phyloP scores from a whole-genome alignment of 1,140 invertebrate genomes.

The Helicoverpa armigera region DNA sequence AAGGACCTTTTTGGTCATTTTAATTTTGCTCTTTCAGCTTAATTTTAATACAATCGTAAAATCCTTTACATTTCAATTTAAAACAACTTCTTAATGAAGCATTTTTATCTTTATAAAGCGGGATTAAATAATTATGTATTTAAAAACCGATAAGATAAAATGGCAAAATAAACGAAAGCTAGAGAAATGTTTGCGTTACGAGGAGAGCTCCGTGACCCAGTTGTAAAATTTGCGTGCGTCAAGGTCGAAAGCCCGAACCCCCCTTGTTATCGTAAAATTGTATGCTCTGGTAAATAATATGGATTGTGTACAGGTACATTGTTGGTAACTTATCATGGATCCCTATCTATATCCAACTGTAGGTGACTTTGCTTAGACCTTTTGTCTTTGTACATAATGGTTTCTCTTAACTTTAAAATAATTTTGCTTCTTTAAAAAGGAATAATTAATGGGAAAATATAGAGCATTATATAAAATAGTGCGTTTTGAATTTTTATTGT shows the following conservation, averaged over 20 bases:
- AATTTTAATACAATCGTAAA: neutral
- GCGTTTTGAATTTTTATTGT: no score
- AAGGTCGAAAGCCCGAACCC: constrained; percentile 17
- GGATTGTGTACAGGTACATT: neutral
- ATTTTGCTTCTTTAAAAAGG: no score
- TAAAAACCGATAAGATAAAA: constrained; percentile 29
- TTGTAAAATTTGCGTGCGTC: constrained; percentile 31
- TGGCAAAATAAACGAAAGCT: constrained; percentile 11
- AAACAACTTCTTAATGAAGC: no score
- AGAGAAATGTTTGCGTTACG: constrained; percentile 4
- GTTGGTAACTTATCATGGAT: neutral
- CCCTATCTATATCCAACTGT: no score
- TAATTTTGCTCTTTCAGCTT: neutral
- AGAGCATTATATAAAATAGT: no score
- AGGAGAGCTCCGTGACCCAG: constrained; percentile 16
- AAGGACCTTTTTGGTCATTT: neutral
- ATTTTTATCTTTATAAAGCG: neutral
- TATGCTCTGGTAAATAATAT: neutral
- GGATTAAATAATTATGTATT: constrained; percentile 26
- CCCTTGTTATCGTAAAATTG: neutral
- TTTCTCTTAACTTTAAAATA: no score
- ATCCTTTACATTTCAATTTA: no score
- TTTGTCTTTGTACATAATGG: no score
- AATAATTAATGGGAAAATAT: no score
- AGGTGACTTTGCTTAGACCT: no score